These are phyloP conservation scores for Pyrrhia umbra DNA, from an alignment of 2,888 invertebrate species.

Conservation along the genomic window DNA sequence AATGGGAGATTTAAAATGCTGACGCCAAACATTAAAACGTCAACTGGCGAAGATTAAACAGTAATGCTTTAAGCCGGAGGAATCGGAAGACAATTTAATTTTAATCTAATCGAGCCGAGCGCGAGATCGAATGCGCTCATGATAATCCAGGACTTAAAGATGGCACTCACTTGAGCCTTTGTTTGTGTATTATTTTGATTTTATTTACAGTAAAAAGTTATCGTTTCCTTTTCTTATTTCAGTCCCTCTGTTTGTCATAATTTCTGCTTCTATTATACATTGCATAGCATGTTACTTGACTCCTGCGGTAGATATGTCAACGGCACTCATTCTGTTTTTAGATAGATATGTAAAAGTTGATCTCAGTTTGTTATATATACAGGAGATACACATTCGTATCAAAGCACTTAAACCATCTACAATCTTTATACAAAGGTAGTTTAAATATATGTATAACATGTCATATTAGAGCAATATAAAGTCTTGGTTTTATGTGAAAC, in stretches of 20 bases:
- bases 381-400: too few species aligned
- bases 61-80: slow-evolving; percentile 42
- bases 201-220: slow-evolving; percentile 5
- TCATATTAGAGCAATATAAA: slow-evolving; percentile 30
- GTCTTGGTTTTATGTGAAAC: slow-evolving; percentile 42
- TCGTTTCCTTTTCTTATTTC: neutral
- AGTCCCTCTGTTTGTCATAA: too few species aligned
- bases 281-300: too few species aligned
- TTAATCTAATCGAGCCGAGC: slow-evolving; percentile 50
- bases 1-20: slow-evolving; percentile 38
- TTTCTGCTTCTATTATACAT: too few species aligned
- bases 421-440: too few species aligned
- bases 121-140: slow-evolving; percentile 42
- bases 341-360: too few species aligned
- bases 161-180: slow-evolving; percentile 32
- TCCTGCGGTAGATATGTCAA: too few species aligned
- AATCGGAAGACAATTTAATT: slow-evolving; percentile 61
- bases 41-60: slow-evolving; percentile 54
- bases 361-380: too few species aligned
- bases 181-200: slow-evolving; percentile 39
- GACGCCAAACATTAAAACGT: slow-evolving; percentile 41
- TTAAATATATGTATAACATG: slow-evolving; percentile 35
- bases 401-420: too few species aligned
- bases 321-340: too few species aligned
- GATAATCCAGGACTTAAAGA: slow-evolving; percentile 55